Conservation (phyloP, 1,140 invertebrate genomes). For the Drosophila funebris region DNA sequence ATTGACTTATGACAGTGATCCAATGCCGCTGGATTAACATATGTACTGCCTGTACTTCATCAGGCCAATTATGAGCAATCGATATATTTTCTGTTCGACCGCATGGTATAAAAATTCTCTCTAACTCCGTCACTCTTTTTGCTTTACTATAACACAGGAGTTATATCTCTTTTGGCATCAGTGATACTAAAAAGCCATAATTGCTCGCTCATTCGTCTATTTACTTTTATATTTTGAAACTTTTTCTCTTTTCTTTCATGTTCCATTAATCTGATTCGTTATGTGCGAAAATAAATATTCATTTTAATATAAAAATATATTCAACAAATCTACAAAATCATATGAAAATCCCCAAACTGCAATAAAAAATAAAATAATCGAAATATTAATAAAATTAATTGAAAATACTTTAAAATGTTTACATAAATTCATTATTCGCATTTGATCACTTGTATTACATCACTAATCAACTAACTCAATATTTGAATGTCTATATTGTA, state of each 20-base stretch:
- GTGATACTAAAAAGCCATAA: constrained; percentile 43
- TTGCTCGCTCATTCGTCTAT: constrained; percentile 61
- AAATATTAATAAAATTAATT: constrained; percentile 28
- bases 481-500: constrained; percentile 14
- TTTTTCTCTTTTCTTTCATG: constrained; percentile 83
- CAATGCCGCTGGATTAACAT: no score
- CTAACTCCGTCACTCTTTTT: no score
- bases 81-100: background rate
- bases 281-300: constrained; percentile 77
- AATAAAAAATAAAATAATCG: constrained; percentile 32
- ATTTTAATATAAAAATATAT: constrained; percentile 44
- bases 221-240: constrained; percentile 81
- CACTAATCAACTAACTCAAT: constrained; percentile 56
- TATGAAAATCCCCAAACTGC: constrained; percentile 48
- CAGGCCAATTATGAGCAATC: background rate
- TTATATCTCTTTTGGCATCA: constrained; percentile 1
- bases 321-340: constrained; percentile 38
- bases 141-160: constrained; percentile 11
- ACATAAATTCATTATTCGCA: constrained; percentile 76
- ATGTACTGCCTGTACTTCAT: no score
- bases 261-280: constrained; percentile 81
- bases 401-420: constrained; percentile 66
- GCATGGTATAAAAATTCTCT: no score
- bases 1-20: no score
- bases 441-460: constrained; percentile 67